phyloP scores from a whole-genome alignment of 2,113 vertebrate species.

The Strix aluco region DNA sequence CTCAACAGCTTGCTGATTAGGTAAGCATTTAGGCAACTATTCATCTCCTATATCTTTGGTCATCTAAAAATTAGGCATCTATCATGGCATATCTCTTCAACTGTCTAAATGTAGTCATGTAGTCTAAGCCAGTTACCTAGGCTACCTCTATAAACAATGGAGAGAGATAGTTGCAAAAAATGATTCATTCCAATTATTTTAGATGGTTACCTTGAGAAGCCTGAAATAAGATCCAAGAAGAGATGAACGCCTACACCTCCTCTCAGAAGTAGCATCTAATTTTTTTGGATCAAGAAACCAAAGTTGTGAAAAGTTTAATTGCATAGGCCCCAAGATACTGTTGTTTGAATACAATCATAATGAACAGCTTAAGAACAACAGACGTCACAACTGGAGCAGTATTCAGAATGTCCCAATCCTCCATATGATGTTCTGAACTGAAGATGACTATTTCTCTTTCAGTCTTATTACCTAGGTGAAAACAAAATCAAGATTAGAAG shows the following conservation, averaged over 20 bases:
- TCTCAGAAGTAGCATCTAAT: background rate
- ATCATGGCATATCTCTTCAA: background rate
- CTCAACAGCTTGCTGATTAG: background rate
- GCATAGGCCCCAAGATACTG: background rate
- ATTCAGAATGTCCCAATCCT: background rate
- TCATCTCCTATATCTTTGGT: background rate
- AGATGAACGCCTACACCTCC: slow-evolving; percentile 17
- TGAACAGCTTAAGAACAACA: background rate
- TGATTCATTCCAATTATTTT: slow-evolving; percentile 48
- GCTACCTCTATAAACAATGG: background rate
- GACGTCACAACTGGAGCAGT: background rate
- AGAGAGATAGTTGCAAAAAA: background rate
- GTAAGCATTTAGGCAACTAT: background rate
- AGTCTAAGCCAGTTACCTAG: slow-evolving; percentile 7
- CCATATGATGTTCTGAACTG: background rate
- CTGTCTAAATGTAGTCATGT: background rate
- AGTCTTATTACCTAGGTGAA: background rate
- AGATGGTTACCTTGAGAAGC: slow-evolving; percentile 28
- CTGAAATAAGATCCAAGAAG: slow-evolving; percentile 39
- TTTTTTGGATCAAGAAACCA: background rate
- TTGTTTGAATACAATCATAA: background rate
- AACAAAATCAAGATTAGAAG: background rate
- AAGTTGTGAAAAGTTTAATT: background rate
- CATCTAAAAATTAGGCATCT: background rate
- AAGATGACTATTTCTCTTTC: background rate